Base-by-base conservation (phyloP, 2,888 invertebrate genomes). In the Drosophila cracens region DNA sequence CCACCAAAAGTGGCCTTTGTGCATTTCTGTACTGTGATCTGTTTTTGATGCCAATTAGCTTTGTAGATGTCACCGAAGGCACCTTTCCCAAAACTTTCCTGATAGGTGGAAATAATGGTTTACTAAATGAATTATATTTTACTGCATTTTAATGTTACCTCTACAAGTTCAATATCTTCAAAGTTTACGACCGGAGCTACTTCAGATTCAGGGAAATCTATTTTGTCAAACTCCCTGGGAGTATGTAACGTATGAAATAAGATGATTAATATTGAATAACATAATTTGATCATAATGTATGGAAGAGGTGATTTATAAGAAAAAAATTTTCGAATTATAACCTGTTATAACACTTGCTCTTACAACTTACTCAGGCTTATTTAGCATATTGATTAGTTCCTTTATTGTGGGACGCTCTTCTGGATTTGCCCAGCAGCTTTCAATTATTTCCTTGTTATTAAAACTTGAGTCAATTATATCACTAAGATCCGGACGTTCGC, bases 11-110 rank as follows among this genome's bases (percentile, higher is more conserved):
- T 2, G 4, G 0, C 13, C 2, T 2, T 48, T 34, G 7, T 10
- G 13, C 16, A 43, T 16, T 33, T n/a, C 16, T 69, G 66, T 5
- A 69, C 29, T 3, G 68, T 36, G 8, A 43, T 52, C 4, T 31
- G 0, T 11, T 27, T 53, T 18, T 34, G 13, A 34, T 6, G 13
- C 57, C 57, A 69, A 31, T 3, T 4, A 4, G 57, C 51, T 40
- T 7, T 57, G 29, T 46, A 13, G 7, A 66, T 56, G 5, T 0
- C 0, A 0, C 67, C 66, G 52, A n/a, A 65, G 48, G 31, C 0
- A 4, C 65, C 51, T 16, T 5, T 0, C 25, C 49, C 31, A 51
- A 54, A 4, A n/a, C 3, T 16, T 34, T 34, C 1, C 54, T 64
- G 18, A 8, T n/a, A 5, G 5, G 10, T 29, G 2, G 5, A 2